Evolutionary conservation across 2,888 invertebrate genomes (phyloP).

Genomic region (Allophyes oxyacanthae): DNA sequence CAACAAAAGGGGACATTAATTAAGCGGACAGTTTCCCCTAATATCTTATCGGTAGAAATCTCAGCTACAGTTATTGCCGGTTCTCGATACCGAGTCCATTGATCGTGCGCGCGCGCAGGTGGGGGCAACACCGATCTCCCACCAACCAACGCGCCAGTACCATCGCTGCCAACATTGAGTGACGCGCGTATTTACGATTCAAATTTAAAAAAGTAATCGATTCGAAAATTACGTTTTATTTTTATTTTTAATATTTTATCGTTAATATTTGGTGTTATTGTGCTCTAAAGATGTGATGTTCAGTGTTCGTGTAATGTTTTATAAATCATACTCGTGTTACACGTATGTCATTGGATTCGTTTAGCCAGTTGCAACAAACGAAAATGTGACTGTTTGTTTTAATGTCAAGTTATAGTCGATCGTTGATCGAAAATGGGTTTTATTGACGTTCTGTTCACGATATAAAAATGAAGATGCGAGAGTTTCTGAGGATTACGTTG

Average conservation of each 20-base stretch:
- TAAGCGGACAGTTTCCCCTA: conserved; percentile 62
- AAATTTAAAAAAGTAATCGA: conserved; percentile 56
- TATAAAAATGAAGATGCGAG: conserved; percentile 81
- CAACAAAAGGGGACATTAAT: conserved; percentile 50
- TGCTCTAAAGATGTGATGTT: conserved; percentile 55
- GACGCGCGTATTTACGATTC: conserved; percentile 68
- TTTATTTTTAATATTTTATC: conserved; percentile 38
- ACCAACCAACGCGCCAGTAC: conserved; percentile 73
- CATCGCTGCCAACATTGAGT: conserved; percentile 69
- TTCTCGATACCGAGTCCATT: conserved; percentile 69
- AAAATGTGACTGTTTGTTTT: conserved; percentile 85
- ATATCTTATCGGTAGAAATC: conserved; percentile 80
- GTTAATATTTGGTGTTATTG: conserved; percentile 42
- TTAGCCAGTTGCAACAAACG: conserved; percentile 69
- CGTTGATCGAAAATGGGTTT: conserved; percentile 74
- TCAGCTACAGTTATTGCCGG: conserved; percentile 59
- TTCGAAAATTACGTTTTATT: conserved; percentile 62
- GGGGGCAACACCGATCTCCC: conserved; percentile 69
- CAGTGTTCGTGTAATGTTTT: conserved; percentile 58
- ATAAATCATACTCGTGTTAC: conserved; percentile 50
- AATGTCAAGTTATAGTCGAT: conserved; percentile 62
- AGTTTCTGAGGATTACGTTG: conserved; percentile 78
- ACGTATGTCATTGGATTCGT: conserved; percentile 69
- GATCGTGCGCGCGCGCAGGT: conserved; percentile 73
- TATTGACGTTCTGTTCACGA: conserved; percentile 65